These are phyloP conservation scores for Pangasius djambal DNA, from an alignment of 2,797 vertebrate genomes.

Conservation along the genomic window DNA sequence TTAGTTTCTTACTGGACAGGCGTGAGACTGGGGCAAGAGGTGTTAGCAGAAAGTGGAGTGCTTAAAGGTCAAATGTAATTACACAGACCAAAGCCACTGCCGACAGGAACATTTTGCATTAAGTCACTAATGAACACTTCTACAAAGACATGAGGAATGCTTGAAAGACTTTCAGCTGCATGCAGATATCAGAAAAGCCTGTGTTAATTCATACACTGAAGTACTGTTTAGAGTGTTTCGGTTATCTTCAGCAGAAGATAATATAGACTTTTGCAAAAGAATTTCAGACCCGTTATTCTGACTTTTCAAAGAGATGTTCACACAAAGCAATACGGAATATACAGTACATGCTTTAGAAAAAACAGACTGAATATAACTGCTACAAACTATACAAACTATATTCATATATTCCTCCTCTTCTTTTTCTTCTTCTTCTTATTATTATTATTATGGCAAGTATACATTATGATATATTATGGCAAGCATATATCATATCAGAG, in stretches of 20 bases:
- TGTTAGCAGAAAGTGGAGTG: constrained; percentile 67
- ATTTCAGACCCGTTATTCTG: neutral
- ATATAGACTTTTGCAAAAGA: neutral
- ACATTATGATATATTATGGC: neutral
- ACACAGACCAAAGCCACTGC: constrained; percentile 63
- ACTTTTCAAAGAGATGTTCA: neutral
- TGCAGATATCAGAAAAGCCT: neutral
- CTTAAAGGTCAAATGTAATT: constrained; percentile 73
- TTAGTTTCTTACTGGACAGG: constrained; percentile 61
- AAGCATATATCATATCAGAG: neutral
- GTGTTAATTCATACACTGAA: constrained; percentile 6
- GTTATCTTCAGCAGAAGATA: neutral
- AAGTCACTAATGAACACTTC: constrained; percentile 50
- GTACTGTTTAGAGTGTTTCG: neutral
- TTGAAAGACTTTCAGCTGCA: constrained; percentile 36
- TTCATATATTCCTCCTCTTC: neutral
- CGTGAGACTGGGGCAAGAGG: constrained; percentile 44
- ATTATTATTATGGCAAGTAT: neutral
- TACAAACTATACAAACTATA: neutral
- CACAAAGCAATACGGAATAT: neutral
- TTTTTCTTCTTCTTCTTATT: neutral
- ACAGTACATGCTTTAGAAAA: neutral
- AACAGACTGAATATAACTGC: neutral
- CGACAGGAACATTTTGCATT: constrained; percentile 55
- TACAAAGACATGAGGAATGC: constrained; percentile 19